Conservation (phyloP, 1,140 invertebrate species). For the Armadillidium nasatum region DNA sequence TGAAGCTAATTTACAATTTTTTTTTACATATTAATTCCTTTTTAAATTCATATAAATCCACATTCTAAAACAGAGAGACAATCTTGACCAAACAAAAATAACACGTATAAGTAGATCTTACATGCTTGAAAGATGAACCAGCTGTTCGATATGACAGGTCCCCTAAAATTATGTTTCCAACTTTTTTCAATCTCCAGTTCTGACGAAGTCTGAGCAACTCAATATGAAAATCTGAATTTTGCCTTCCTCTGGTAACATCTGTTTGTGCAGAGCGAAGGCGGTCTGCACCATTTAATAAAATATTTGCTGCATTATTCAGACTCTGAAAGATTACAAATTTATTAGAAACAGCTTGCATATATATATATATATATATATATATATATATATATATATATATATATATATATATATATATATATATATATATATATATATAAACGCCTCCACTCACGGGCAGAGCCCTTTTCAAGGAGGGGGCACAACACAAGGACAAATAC, state of each 20-base stretch:
- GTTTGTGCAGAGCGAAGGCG: slow-evolving; percentile 72
- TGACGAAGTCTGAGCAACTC: slow-evolving; percentile 82
- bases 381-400: too few relatives aligned
- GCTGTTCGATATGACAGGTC: slow-evolving; percentile 75
- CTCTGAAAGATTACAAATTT: slow-evolving; percentile 56
- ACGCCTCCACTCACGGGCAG: too few relatives aligned
- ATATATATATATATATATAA: too few relatives aligned
- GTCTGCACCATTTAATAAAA: slow-evolving; percentile 78
- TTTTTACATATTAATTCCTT: too few relatives aligned
- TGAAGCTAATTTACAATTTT: too few relatives aligned
- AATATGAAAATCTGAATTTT: slow-evolving; percentile 77
- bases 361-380: too few relatives aligned
- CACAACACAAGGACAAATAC: too few relatives aligned
- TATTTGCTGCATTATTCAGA: slow-evolving; percentile 71
- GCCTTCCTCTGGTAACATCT: slow-evolving; percentile 66
- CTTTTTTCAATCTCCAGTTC: slow-evolving; percentile 92
- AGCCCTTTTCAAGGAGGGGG: too few relatives aligned
- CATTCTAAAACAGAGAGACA: slow-evolving; percentile 8
- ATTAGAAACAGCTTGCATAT: too few relatives aligned
- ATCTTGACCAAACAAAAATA: not conserved
- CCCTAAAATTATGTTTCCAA: slow-evolving; percentile 89
- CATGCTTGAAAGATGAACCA: slow-evolving; percentile 60
- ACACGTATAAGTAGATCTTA: slow-evolving; percentile 47
- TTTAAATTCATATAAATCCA: too few relatives aligned
- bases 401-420: too few relatives aligned